Evolutionary conservation across 2,797 vertebrate species (phyloP).

Genomic region (Prunella strophiata): DNA sequence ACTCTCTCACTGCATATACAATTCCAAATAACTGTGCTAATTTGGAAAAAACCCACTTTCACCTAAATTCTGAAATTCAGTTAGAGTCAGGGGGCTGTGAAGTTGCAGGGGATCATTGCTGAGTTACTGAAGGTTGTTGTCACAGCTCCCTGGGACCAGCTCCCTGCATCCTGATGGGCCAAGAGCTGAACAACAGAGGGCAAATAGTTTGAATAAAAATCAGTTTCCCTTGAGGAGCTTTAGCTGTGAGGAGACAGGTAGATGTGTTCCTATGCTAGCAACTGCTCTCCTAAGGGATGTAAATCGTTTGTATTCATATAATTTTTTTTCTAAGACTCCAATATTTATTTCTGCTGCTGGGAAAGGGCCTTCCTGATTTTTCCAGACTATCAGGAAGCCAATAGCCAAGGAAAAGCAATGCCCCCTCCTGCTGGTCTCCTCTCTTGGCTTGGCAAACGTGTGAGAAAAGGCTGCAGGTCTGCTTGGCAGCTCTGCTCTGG

Average conservation of each 20-base stretch:
- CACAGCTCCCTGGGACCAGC: background rate
- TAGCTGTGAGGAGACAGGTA: background rate
- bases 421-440: background rate
- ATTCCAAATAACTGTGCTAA: background rate
- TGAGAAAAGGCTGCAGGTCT: background rate
- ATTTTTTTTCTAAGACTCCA: background rate
- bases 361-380: background rate
- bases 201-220: background rate
- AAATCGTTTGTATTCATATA: fast-evolving
- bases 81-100: background rate
- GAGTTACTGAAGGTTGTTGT: fast-evolving
- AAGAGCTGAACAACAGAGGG: background rate
- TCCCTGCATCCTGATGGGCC: background rate
- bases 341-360: background rate
- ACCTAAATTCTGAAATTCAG: background rate
- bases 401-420: background rate
- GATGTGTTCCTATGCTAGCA: background rate
- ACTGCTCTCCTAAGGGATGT: background rate
- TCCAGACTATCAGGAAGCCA: background rate
- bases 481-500: background rate
- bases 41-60: background rate
- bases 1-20: background rate
- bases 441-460: fast-evolving
- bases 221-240: background rate
- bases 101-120: fast-evolving